Evolutionary conservation across 2,888 invertebrate genomes (phyloP), one percentile per base, ranked within the genome.

Genomic region (Congeria kusceri): DNA sequence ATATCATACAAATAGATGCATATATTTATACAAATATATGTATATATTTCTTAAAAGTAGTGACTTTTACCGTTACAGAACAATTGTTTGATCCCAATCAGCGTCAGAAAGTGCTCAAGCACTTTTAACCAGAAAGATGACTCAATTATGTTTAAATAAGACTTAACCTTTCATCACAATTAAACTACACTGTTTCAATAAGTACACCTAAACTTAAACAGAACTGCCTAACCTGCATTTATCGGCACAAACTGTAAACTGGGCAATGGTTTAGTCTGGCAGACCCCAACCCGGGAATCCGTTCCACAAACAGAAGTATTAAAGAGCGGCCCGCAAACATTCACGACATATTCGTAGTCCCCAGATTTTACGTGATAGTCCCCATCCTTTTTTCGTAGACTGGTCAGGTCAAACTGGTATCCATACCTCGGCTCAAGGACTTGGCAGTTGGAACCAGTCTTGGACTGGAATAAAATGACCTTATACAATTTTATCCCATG

Each of bases 351-450:
- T 0, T 77, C 77, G 68, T 90, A 91, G 0, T 83, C 87, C 5
- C 70, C 87, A 15, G 44, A 70, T 5, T 62, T 61, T 7, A 91
- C 88, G 28, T 62, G 68, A 77, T 92, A 92, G 76, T 91, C 87
- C 9, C 76, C 73, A 9, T 63, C 78, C 5, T 77, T 56, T 20
- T 85, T 88, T 9, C 79, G 78, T 49, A 93, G 86, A 20, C 84
- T 71, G 59, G 65, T 88, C 57, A 93, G 84, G 83, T 92, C 91
- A 86, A 92, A 92, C 62, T 80, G 70, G 62, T 86, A 87, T 57
- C 88, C 86, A 76, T 89, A 92, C 3, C 89, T 62, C 0, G 91
- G 90, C 32, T 92, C 92, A 3, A 70, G 80, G 0, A 92, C 92
- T 57, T 83, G 85, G 77, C 93, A 93, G 29, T 87, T 76, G 20